Evolutionary conservation across 2,888 invertebrate genomes (phyloP).

Genomic region (Ceramica pisi): DNA sequence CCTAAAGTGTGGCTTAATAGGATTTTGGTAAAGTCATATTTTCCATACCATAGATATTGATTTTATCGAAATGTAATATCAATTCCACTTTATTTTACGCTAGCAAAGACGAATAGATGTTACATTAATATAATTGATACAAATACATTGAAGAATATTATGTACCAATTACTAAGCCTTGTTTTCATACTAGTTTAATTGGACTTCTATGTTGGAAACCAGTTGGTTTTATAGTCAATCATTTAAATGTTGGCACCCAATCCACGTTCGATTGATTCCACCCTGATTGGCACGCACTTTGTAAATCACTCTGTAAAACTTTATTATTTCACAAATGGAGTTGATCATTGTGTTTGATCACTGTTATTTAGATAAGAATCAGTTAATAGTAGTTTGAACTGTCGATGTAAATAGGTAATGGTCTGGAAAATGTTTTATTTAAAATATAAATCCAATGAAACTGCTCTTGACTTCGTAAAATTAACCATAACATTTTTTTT

Average conservation of each 20-base stretch:
- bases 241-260: slow-evolving; percentile 38
- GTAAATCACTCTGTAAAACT: slow-evolving; percentile 50
- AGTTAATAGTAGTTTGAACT: neutral
- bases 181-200: slow-evolving; percentile 25
- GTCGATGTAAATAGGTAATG: neutral
- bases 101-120: neutral
- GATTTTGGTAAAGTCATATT: slow-evolving; percentile 16
- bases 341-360: slow-evolving; percentile 23
- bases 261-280: slow-evolving; percentile 51
- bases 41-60: slow-evolving; percentile 36
- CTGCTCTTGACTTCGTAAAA: neutral
- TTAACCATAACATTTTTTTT: neutral
- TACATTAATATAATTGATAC: slow-evolving; percentile 16
- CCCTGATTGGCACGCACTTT: slow-evolving; percentile 56
- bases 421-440: neutral
- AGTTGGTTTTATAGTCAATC: slow-evolving; percentile 32
- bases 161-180: neutral
- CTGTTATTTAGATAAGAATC: slow-evolving; percentile 37
- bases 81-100: slow-evolving; percentile 28
- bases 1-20: neutral
- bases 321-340: slow-evolving; percentile 32
- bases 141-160: neutral
- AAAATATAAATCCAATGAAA: neutral
- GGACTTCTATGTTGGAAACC: slow-evolving; percentile 19
- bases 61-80: slow-evolving; percentile 44